phyloP scores from a whole-genome alignment of 2,797 vertebrate genomes.

The Periophthalmus magnuspinnatus region DNA sequence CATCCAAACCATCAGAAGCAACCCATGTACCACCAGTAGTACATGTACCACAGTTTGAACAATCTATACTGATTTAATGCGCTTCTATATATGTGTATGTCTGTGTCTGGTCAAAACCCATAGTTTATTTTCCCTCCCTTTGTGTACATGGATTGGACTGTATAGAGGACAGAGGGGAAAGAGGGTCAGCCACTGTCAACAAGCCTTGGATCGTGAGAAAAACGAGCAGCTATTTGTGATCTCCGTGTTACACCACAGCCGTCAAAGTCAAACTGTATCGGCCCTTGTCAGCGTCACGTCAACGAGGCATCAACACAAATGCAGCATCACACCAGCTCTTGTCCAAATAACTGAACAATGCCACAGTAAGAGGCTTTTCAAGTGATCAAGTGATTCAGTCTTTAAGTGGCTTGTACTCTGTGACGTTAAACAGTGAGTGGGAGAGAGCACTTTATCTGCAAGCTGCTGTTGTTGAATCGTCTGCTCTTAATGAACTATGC shows the following conservation, averaged over 20 bases:
- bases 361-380: conserved; percentile 34
- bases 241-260: conserved; percentile 69
- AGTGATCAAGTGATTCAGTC: conserved; percentile 28
- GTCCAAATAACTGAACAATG: conserved; percentile 27
- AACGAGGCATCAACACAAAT: conserved; percentile 58
- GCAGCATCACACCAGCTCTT: conserved; percentile 41
- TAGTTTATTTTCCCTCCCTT: conserved; percentile 76
- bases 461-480: conserved; percentile 15
- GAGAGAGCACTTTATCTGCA: conserved; percentile 30
- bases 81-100: not conserved
- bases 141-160: conserved; percentile 68
- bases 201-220: conserved; percentile 78
- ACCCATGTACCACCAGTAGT: conserved; percentile 32
- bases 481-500: conserved; percentile 32
- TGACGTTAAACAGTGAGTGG: conserved; percentile 19
- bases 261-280: conserved; percentile 54
- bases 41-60: conserved; percentile 30
- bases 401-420: conserved; percentile 32
- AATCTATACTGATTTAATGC: conserved; percentile 65
- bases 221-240: conserved; percentile 71
- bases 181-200: conserved; percentile 78
- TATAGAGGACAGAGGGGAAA: conserved; percentile 63
- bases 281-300: conserved; percentile 51
- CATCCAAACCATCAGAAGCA: too few species aligned
- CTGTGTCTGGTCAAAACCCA: conserved; percentile 34